Conservation (phyloP, 2,113 vertebrate species). For the Leucopsar rothschildi region DNA sequence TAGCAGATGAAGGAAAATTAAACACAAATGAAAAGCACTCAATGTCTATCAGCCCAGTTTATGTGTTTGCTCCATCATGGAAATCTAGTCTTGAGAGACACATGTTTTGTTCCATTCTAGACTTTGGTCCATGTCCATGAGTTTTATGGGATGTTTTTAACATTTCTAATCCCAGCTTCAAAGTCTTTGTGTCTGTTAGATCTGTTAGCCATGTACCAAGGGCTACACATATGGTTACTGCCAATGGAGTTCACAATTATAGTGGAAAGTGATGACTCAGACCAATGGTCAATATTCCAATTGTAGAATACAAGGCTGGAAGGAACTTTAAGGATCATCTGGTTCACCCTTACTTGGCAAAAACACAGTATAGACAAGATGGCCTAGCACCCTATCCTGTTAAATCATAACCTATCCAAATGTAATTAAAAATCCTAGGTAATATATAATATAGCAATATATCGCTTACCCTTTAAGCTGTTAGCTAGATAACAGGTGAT, state of each 20-base stretch:
- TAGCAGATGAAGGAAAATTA: neutral
- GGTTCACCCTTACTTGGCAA: neutral
- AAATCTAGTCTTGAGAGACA: neutral
- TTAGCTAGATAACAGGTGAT: neutral
- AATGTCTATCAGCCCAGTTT: neutral
- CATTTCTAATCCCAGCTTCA: neutral
- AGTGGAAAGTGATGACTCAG: neutral
- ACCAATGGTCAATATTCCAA: neutral
- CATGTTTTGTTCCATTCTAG: neutral
- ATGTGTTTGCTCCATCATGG: neutral
- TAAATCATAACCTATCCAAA: neutral
- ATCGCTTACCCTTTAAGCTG: neutral
- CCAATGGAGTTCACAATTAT: neutral
- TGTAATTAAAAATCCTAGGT: neutral
- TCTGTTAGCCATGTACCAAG: neutral
- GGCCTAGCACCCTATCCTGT: neutral
- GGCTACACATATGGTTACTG: neutral
- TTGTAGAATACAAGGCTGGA: neutral
- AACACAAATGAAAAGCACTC: neutral
- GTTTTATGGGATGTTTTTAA: neutral
- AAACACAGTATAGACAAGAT: neutral
- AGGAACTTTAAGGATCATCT: neutral
- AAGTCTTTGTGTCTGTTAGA: neutral
- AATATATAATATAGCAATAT: neutral
- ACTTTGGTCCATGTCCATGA: neutral